Evolutionary conservation across 2,888 invertebrate species (phyloP), one percentile per base, ranked within the genome.

Genomic region (Buathra laborator): DNA sequence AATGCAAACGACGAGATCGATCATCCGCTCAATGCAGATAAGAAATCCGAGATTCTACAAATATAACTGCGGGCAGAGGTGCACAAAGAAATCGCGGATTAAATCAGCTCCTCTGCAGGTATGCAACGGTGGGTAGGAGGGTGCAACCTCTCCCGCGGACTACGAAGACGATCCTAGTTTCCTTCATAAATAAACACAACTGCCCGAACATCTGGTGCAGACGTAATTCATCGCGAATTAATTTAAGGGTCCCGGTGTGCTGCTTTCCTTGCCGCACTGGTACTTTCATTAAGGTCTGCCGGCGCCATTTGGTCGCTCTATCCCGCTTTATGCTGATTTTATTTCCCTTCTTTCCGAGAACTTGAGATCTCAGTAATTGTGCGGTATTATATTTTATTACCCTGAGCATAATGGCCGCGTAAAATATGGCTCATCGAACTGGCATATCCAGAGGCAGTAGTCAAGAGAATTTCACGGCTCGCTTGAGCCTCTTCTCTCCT

Each of bases 151-250:
- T 44, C 72, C 72, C 86, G 79, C 84, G 86, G 89, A 89, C 87
- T 89, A 86, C 84, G 88, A 88, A 87, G 91, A 92, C 91, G 92
- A 92, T 92, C 91, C 91, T 91, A 91, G 91, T 71, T 93, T 92
- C 91, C 91, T 93, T 92, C 93, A 93, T 93, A 93, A 94, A 93
- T 93, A 94, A 94, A 93, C 93, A 93, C 93, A 93, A 93, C 93
- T 94, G 91, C 92, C 91, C 89, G 90, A 92, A 92, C 94, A 94
- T 92, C 93, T 94, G 94, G 93, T 90, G 93, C 92, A 90, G 93
- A 92, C 94, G 93, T 94, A 93, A 94, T 94, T 94, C 93, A 93
- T 94, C 93, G 94, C 91, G 93, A 94, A 94, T 94, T 94, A 94
- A 94, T 94, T 94, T 94, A 93, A 94, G 93, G 93, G 92, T 89